phyloP scores from a whole-genome alignment of 2,888 invertebrate genomes.

The Monochamus alternatus region DNA sequence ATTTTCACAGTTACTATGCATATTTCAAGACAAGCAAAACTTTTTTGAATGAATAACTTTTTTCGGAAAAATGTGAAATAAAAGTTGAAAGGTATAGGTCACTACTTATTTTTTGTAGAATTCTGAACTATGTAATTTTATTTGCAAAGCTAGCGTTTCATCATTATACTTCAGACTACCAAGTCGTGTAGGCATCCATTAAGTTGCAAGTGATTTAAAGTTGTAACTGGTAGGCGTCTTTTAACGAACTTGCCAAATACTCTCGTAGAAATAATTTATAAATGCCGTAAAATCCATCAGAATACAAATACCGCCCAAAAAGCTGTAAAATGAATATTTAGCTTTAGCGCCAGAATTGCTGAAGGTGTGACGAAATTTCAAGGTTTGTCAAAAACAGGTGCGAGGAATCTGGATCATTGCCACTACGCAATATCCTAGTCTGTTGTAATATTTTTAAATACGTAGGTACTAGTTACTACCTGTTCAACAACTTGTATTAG shows the following conservation, averaged over 20 bases:
- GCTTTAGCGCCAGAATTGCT: slow-evolving; percentile 15
- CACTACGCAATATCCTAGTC: neutral
- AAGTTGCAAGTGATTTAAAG: slow-evolving; percentile 4
- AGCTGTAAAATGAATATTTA: slow-evolving; percentile 18
- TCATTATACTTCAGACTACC: slow-evolving; percentile 7
- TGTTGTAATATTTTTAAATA: too few relatives aligned
- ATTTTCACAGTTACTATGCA: too few relatives aligned
- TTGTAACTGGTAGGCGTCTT: neutral
- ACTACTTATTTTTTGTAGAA: neutral
- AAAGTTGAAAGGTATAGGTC: too few relatives aligned
- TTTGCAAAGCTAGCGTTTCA: neutral
- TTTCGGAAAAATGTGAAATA: too few relatives aligned
- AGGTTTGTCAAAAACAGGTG: slow-evolving; percentile 33
- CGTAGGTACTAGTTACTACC: too few relatives aligned
- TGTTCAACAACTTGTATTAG: too few relatives aligned
- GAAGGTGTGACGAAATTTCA: slow-evolving; percentile 27
- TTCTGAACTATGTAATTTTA: neutral
- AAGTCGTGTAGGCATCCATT: neutral
- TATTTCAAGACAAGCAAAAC: too few relatives aligned
- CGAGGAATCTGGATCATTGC: slow-evolving; percentile 21
- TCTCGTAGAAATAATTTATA: slow-evolving; percentile 5
- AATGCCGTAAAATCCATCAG: slow-evolving; percentile 16
- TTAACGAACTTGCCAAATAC: slow-evolving; percentile 8
- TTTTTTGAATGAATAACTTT: too few relatives aligned
- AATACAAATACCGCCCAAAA: slow-evolving; percentile 8